phyloP scores from a whole-genome alignment of 2,113 vertebrate genomes.

The Ptychochromis oligacanthus region DNA sequence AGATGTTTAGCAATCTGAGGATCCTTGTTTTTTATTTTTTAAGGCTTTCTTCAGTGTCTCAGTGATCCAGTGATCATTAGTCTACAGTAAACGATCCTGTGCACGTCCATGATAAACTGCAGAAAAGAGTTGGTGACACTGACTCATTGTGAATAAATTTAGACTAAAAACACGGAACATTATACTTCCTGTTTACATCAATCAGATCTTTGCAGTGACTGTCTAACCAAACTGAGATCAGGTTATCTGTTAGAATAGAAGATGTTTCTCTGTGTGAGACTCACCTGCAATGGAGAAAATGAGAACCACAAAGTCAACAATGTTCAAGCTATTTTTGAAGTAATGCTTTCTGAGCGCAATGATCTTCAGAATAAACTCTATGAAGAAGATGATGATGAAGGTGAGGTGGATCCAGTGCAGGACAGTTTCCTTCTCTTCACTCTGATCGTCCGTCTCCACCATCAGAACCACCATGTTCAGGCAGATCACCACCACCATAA shows the following conservation, averaged over 20 bases:
- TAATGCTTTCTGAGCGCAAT: slow-evolving; percentile 84
- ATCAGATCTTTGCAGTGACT: background rate
- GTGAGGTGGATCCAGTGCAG: slow-evolving; percentile 81
- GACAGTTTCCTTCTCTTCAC: slow-evolving; percentile 70
- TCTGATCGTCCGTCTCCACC: slow-evolving; percentile 87
- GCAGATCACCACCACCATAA: slow-evolving; percentile 90
- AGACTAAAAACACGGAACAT: background rate
- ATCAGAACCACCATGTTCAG: slow-evolving; percentile 92
- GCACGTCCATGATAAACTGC: background rate
- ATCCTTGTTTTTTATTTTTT: no score
- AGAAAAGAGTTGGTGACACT: background rate
- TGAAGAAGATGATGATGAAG: slow-evolving; percentile 87
- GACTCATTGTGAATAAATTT: background rate
- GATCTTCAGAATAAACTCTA: slow-evolving; percentile 89
- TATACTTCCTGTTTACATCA: background rate
- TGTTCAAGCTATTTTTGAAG: slow-evolving; percentile 87
- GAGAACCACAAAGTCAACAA: slow-evolving; percentile 91
- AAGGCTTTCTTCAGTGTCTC: no score
- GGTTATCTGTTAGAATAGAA: background rate
- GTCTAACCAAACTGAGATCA: background rate
- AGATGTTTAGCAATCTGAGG: no score
- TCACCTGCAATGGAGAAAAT: slow-evolving; percentile 85
- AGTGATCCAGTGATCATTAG: no score
- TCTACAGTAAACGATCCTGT: no score
- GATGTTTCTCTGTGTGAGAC: slow-evolving; percentile 14